These are phyloP conservation scores for Stomatorhinus walkeri DNA, from an alignment of 2,797 vertebrate species.

Conservation along the genomic window DNA sequence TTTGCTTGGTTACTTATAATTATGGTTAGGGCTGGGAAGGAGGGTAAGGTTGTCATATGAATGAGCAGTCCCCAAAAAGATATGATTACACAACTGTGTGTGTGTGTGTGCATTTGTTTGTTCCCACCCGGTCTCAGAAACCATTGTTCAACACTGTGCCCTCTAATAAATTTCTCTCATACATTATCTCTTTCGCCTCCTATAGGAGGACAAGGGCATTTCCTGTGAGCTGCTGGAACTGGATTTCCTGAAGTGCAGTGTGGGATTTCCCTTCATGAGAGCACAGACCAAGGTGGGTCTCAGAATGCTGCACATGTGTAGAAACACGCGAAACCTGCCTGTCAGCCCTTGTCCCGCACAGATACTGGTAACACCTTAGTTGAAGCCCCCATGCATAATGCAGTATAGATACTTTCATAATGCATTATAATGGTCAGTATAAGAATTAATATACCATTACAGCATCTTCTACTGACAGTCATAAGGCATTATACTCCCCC, in stretches of 20 bases:
- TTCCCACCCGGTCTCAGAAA: constrained; percentile 16
- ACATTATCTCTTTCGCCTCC: constrained; percentile 38
- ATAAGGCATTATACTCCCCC: no score
- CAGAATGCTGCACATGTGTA: not conserved
- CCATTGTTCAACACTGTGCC: not conserved
- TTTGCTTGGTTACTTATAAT: not conserved
- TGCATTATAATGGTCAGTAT: not conserved
- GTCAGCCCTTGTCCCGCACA: not conserved
- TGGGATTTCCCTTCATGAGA: constrained; percentile 99
- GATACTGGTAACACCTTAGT: not conserved
- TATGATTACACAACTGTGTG: not conserved
- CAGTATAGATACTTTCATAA: not conserved
- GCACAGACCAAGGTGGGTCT: constrained; percentile 81
- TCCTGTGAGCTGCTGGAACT: constrained; percentile 85
- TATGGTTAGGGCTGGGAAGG: no score
- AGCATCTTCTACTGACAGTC: no score
- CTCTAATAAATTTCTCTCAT: constrained; percentile 11
- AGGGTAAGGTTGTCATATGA: no score
- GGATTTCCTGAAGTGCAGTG: constrained; percentile 91
- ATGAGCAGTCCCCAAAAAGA: not conserved
- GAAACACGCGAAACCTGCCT: not conserved
- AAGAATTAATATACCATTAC: no score
- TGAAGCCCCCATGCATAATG: no score
- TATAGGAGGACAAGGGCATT: constrained; percentile 91
- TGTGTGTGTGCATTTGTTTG: constrained; percentile 2